These are phyloP conservation scores for Drosophila conformis DNA, from an alignment of 2,888 invertebrate genomes.

Conservation along the genomic window DNA sequence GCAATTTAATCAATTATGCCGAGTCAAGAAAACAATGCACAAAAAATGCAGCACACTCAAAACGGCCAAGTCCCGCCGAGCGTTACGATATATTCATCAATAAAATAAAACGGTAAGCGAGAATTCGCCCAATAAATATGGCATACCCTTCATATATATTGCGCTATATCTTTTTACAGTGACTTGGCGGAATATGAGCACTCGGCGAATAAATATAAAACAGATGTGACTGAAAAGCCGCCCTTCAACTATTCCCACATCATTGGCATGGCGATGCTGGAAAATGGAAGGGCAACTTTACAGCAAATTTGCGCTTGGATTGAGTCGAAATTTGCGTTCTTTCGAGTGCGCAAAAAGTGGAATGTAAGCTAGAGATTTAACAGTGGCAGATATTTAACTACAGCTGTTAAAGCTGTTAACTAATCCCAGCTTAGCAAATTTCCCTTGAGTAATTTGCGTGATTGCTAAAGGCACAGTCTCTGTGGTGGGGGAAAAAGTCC, in stretches of 20 bases:
- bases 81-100: conserved; percentile 83
- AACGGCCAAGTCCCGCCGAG: conserved; percentile 80
- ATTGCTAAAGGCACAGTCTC: neutral
- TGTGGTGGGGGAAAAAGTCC: neutral
- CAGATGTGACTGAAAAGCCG: conserved; percentile 82
- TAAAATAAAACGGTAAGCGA: conserved; percentile 81
- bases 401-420: neutral
- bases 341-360: conserved; percentile 84
- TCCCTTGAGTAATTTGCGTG: neutral
- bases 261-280: conserved; percentile 85
- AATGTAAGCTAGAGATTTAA: conserved; percentile 78
- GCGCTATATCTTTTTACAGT: conserved; percentile 47
- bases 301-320: conserved; percentile 85
- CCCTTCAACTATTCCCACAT: conserved; percentile 85
- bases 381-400: neutral
- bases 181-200: conserved; percentile 81
- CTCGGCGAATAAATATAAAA: conserved; percentile 75
- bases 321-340: conserved; percentile 84
- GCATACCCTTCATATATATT: neutral
- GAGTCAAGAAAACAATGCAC: conserved; percentile 26
- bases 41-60: conserved; percentile 41
- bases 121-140: neutral
- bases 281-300: conserved; percentile 83
- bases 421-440: neutral
- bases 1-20: neutral